Percentiles rank a stretch among this genome's conserved stretches.
These are phyloP conservation scores for Armadillidium nasatum DNA, from an alignment of 1,140 invertebrate species.

Conservation along the genomic window DNA sequence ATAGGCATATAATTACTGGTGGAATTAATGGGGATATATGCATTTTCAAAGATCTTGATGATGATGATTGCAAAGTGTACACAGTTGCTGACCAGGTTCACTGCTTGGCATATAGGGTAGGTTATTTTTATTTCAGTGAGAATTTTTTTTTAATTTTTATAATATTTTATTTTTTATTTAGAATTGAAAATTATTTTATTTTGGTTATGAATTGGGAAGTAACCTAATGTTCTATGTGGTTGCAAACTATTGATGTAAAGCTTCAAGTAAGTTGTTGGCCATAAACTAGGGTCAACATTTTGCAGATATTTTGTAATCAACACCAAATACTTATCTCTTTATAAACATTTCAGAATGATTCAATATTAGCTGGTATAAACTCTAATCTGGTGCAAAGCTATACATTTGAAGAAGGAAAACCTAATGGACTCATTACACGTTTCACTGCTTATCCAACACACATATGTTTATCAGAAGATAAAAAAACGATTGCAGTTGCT, in stretches of 20 bases:
- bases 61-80: constrained; percentile 76
- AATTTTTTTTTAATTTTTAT: no score
- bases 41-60: constrained; percentile 75
- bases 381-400: background rate
- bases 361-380: background rate
- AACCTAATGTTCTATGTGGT: no score
- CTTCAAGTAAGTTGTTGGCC: no score
- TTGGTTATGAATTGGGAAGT: no score
- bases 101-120: constrained; percentile 56
- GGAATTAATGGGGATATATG: constrained; percentile 86
- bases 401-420: background rate
- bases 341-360: background rate
- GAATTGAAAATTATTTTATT: no score
- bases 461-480: background rate
- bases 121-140: no score
- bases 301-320: no score
- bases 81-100: constrained; percentile 76
- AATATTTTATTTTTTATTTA: no score
- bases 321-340: no score
- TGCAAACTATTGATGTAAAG: no score
- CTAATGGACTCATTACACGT: background rate
- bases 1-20: constrained; percentile 58
- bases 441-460: background rate
- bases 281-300: no score
- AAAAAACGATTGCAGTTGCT: background rate